These are phyloP conservation scores for Protonemura montana DNA, from an alignment of 2,888 invertebrate species.

Conservation along the genomic window DNA sequence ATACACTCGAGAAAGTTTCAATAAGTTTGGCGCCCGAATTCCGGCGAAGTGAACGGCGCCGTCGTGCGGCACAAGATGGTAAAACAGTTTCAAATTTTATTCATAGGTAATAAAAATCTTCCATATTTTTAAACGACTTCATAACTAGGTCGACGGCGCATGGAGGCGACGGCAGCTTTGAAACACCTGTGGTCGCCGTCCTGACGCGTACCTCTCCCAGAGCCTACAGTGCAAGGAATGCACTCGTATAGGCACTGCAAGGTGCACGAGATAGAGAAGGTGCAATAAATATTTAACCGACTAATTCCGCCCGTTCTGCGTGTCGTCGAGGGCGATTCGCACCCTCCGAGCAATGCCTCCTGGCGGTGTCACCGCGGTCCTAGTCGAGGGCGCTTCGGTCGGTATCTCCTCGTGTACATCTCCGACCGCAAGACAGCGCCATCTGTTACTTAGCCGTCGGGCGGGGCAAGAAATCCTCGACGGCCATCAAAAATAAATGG, in stretches of 20 bases:
- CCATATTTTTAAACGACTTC: neutral
- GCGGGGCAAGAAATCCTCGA: neutral
- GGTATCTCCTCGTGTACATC: neutral
- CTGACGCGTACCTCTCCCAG: neutral
- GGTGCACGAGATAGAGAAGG: too few species aligned
- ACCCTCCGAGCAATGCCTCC: neutral
- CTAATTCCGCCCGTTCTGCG: neutral
- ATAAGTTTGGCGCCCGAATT: neutral
- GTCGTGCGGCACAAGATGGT: neutral
- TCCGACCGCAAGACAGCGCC: neutral
- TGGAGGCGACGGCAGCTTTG: neutral
- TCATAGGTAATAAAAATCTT: conserved; percentile 3
- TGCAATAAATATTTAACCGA: neutral
- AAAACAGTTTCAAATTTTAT: neutral
- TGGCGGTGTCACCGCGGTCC: conserved; percentile 7
- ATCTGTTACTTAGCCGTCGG: neutral
- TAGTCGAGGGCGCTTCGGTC: neutral
- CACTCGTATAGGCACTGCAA: too few species aligned
- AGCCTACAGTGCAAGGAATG: too few species aligned
- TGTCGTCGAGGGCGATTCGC: neutral
- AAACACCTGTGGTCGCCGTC: neutral
- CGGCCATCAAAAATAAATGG: conserved; percentile 2
- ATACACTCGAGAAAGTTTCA: neutral
- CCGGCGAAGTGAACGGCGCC: neutral
- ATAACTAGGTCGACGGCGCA: neutral